Base-by-base conservation (phyloP, 2,113 vertebrate species). In the Oreocharis arfaki region DNA sequence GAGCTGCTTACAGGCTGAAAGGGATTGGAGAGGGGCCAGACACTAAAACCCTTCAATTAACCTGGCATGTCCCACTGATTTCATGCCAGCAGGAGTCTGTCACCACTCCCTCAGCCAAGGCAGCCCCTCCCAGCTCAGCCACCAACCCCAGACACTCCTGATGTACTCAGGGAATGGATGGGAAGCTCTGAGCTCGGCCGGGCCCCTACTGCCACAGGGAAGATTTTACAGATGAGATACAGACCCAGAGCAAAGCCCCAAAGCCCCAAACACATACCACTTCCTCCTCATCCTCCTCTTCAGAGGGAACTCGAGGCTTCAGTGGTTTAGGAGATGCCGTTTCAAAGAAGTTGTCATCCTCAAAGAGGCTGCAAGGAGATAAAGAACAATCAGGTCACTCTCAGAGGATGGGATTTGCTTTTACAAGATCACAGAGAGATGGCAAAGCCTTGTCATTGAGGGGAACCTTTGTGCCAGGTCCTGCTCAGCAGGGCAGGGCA, bases 231-330 rank as follows among this genome's bases (percentile, higher is more conserved):
- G 30, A 44, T 22, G 74, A 57, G 17, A 81, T 39, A 20, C 33
- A 63, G 16, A n/a, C 46, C 4, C 57, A 27, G 61, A 77, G 27
- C 37, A 44, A 68, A 47, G 33, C 30, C 27, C 56, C 37, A 44
- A 20, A 55, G 2, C 46, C 15, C 46, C 41, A 68, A 61, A 65
- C 24, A 97, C 99, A 94, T 98, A 99, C 99, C 99, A 99, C 97
- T 94, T 99, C 99, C 6, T 99, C 99, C 92, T 99, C 99, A 63
- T 99, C 99, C 37, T 99, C 99, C 46, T 99, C 99, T n/a, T 98
- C 98, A 16, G 93, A 57, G 22, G 86, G 73, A 77, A 80, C 83
- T 67, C 4, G 93, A 71, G 95, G 74, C 61, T 91, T 97, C 6
- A 56, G 50, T 16, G 84, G 47, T 92, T 97, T 97, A 16, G 26